A percentile compares a stretch with the other conserved stretches of the same genome.
phyloP scores from a whole-genome alignment of 2,113 vertebrate species.

The Opisthocomus hoazin region DNA sequence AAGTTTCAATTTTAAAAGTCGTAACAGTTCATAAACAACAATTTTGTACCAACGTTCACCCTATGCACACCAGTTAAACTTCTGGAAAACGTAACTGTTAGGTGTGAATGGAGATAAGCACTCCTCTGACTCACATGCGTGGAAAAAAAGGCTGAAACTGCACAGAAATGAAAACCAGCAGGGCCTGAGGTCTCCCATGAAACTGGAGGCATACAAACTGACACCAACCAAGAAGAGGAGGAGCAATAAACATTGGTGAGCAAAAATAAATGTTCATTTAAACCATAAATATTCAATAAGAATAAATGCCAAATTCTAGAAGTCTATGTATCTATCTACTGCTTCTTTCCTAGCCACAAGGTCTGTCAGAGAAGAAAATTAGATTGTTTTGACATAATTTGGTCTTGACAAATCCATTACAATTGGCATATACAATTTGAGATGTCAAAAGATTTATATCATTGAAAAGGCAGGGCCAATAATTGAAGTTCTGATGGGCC shows the following conservation, averaged over 20 bases:
- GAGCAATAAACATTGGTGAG: not conserved
- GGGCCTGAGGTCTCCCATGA: not conserved
- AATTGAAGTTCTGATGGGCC: constrained; percentile 35
- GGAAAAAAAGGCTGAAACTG: not conserved
- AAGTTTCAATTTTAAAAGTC: not conserved
- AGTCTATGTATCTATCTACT: constrained; percentile 6
- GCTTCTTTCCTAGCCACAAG: constrained; percentile 30
- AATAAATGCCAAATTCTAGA: constrained; percentile 14
- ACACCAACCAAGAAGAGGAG: not conserved
- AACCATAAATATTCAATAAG: constrained; percentile 1
- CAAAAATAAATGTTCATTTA: constrained; percentile 12
- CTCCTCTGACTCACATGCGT: not conserved
- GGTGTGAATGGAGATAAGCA: not conserved
- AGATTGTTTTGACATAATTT: constrained; percentile 56
- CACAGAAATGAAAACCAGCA: not conserved
- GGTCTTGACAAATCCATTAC: constrained; percentile 29
- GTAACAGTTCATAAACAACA: not conserved
- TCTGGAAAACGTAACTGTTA: not conserved
- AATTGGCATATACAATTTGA: constrained; percentile 54
- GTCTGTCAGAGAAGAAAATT: constrained; percentile 38
- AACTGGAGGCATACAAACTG: not conserved
- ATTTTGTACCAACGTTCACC: not conserved
- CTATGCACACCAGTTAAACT: not conserved
- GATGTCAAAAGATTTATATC: constrained; percentile 62
- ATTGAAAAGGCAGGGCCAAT: constrained; percentile 50